Conservation (phyloP, 1,140 invertebrate genomes). For the Anastrepha ludens region DNA sequence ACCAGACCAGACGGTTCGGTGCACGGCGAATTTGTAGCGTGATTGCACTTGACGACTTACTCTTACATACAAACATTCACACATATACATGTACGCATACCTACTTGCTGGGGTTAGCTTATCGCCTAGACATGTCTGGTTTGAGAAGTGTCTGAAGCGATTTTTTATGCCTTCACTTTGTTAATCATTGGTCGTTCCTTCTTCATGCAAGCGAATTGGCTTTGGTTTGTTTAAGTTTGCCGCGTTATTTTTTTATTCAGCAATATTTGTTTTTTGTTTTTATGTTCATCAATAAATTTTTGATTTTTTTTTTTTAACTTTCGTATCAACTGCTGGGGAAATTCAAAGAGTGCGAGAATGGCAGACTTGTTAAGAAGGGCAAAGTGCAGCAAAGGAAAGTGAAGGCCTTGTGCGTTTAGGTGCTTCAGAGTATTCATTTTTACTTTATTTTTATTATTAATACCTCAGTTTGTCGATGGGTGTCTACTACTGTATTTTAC, state of each 20-base stretch:
- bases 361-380: background rate
- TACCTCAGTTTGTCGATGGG: no score
- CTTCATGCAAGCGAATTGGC: background rate
- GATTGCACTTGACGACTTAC: background rate
- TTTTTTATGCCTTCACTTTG: constrained; percentile 41
- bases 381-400: background rate
- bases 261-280: background rate
- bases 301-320: background rate
- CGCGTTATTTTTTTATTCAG: background rate
- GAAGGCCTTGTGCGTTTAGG: background rate
- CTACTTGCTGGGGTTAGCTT: constrained; percentile 19
- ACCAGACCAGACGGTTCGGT: constrained; percentile 39
- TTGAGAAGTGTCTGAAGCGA: constrained; percentile 40
- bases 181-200: background rate
- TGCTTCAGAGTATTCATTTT: background rate
- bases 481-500: no score
- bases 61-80: background rate
- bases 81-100: background rate
- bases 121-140: constrained; percentile 48
- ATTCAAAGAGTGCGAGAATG: background rate
- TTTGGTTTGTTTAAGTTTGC: background rate
- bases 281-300: background rate
- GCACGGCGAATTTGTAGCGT: background rate
- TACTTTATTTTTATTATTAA: no score
- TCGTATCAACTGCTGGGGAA: background rate